Percentiles rank a stretch among this genome's conserved stretches.
Conservation (phyloP, 2,797 vertebrate species). For the Syngnathus acus region DNA sequence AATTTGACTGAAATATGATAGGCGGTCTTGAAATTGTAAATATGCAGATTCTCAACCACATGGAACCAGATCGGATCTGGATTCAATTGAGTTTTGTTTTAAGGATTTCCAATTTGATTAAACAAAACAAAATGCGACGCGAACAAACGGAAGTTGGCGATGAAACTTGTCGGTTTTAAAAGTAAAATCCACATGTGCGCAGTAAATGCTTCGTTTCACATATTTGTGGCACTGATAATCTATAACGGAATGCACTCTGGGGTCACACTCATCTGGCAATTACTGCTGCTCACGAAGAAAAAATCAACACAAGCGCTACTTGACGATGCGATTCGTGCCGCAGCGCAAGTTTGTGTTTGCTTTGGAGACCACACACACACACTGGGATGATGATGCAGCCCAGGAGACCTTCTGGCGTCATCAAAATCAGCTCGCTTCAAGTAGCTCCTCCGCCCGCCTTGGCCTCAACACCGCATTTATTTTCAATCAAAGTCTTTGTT, state of each 20-base stretch:
- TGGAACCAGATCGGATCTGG: neutral
- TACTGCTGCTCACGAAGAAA: neutral
- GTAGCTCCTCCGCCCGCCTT: constrained; percentile 15
- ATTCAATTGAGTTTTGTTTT: neutral
- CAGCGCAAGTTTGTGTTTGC: constrained; percentile 16
- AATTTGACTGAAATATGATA: too few relatives aligned
- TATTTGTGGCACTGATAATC: too few relatives aligned
- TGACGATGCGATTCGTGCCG: neutral
- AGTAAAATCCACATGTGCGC: too few relatives aligned
- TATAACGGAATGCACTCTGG: too few relatives aligned
- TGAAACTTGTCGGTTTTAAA: too few relatives aligned
- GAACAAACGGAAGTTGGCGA: too few relatives aligned
- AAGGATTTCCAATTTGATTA: too few relatives aligned
- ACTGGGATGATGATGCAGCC: neutral
- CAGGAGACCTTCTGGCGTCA: constrained; percentile 14
- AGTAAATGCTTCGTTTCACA: too few relatives aligned
- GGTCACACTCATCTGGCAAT: too few relatives aligned
- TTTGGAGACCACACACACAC: constrained; percentile 12
- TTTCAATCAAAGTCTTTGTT: constrained; percentile 47
- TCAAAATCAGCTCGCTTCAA: constrained; percentile 17
- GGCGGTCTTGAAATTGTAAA: neutral
- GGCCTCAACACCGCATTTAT: constrained; percentile 29
- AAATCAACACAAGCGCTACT: neutral
- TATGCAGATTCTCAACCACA: neutral
- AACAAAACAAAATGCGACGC: too few relatives aligned